phyloP scores from a whole-genome alignment of 2,113 vertebrate species.

The Rhynchomys soricoides region DNA sequence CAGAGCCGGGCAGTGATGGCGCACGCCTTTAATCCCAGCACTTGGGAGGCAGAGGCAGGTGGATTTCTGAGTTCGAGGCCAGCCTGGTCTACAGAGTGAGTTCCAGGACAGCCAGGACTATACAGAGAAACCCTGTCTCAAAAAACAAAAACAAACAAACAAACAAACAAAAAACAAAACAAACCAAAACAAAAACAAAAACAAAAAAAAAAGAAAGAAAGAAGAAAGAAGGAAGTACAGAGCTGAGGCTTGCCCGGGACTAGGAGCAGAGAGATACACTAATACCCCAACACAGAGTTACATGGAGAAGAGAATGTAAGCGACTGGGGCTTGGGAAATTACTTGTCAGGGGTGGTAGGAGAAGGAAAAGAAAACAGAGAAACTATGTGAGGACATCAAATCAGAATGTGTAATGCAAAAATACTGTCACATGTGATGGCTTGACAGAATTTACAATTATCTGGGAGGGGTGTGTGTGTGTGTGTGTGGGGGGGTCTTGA shows the following conservation, averaged over 20 bases:
- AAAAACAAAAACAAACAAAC: too few species aligned
- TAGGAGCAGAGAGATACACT: not conserved
- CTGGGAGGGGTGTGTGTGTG: too few species aligned
- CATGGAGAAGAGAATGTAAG: not conserved
- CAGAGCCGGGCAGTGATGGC: too few species aligned
- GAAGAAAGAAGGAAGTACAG: not conserved
- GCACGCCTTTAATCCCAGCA: too few species aligned
- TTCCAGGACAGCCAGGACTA: too few species aligned
- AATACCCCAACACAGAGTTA: not conserved
- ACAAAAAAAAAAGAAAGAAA: too few species aligned
- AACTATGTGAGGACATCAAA: not conserved
- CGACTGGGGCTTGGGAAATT: not conserved
- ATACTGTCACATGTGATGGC: not conserved
- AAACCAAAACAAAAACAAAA: too few species aligned
- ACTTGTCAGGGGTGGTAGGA: not conserved
- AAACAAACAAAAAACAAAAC: too few species aligned
- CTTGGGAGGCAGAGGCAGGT: too few species aligned
- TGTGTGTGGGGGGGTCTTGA: not conserved
- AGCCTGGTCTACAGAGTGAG: too few species aligned
- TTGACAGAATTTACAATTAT: not conserved
- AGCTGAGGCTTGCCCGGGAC: not conserved
- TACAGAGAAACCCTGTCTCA: too few species aligned
- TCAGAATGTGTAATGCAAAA: not conserved
- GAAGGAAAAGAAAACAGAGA: not conserved
- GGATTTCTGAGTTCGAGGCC: too few species aligned